Percentiles rank a stretch among this genome's conserved stretches.
phyloP scores from a whole-genome alignment of 2,113 vertebrate species.

The Phocoena phocoena region DNA sequence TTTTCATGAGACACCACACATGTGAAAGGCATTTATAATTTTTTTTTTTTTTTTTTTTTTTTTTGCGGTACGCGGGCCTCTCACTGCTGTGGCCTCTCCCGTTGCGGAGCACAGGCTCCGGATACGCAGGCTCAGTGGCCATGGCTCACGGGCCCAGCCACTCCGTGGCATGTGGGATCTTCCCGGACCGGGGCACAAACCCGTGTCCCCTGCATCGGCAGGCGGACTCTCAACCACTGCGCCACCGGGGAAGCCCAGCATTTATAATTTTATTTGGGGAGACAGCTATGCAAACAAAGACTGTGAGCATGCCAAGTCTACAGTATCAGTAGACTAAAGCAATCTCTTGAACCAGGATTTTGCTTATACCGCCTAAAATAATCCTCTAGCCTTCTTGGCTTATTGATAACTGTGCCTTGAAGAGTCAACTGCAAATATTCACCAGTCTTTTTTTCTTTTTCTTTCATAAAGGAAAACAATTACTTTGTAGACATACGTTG shows the following conservation, averaged over 20 bases:
- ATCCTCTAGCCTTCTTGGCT: background rate
- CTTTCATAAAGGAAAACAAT: background rate
- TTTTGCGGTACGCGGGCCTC: no score
- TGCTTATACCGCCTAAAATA: background rate
- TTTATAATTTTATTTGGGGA: background rate
- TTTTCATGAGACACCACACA: background rate
- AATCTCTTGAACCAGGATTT: background rate
- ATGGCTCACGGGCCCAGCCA: no score
- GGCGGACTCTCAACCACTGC: no score
- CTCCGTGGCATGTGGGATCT: no score
- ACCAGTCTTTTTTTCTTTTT: background rate
- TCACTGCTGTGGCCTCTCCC: no score
- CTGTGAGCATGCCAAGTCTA: background rate
- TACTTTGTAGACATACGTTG: background rate
- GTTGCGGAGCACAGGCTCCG: no score
- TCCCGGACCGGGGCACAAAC: no score
- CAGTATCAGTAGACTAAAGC: background rate
- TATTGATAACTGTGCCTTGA: background rate
- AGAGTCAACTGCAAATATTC: background rate
- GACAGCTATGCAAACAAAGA: background rate
- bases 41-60: background rate
- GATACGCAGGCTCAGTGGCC: no score
- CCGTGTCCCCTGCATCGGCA: no score
- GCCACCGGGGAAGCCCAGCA: no score
- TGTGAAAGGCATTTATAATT: background rate